Base-by-base conservation (phyloP, 2,113 vertebrate species). In the Tetrao urogallus region DNA sequence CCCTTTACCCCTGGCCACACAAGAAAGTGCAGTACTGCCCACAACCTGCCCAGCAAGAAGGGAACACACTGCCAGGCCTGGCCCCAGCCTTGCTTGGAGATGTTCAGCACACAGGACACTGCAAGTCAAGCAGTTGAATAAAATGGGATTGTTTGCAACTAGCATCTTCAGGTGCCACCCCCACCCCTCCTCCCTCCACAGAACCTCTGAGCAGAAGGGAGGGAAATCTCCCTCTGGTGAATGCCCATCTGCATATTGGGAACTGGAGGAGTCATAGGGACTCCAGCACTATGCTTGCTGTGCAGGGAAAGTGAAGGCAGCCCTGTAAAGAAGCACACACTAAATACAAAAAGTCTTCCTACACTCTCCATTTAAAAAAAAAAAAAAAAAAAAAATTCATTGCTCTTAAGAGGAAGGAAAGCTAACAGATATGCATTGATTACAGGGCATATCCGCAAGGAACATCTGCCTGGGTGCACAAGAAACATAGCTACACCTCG, bases 51-150 rank as follows among this genome's bases (percentile, higher is more conserved):
- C 8, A 38, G 22, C 0, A 0, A 80, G 45, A 18, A 56, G 32
- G 25, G 16, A 77, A 19, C 6, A 5, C 10, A 27, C 15, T 43
- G 11, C 4, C 10, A 28, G 20, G 17, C 34, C 43, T 64, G 63
- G 8, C 32, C 14, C n/a, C 6, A 2, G 10, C 28, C 5, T 30
- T 71, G 27, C 60, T 60, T 18, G 9, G 30, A 88, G 32, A 16
- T 75, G 57, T 32, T 32, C 67, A 47, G 67, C 0, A 0, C 6
- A 58, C 0, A 0, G 64, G 57, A 45, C n/a, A n/a, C 40, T 9
- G 7, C 6, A 5, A 40, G 42, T 14, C 74, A 52, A 70, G 30
- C 56, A 66, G 34, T 34, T 40, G 45, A 84, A 52, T 47, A 64
- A 81, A 76, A 82, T 24, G 11, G 7, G 34, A 32, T 16, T 42